phyloP scores from a whole-genome alignment of 2,888 invertebrate genomes.

The Gastracanthus pulcherrimus region DNA sequence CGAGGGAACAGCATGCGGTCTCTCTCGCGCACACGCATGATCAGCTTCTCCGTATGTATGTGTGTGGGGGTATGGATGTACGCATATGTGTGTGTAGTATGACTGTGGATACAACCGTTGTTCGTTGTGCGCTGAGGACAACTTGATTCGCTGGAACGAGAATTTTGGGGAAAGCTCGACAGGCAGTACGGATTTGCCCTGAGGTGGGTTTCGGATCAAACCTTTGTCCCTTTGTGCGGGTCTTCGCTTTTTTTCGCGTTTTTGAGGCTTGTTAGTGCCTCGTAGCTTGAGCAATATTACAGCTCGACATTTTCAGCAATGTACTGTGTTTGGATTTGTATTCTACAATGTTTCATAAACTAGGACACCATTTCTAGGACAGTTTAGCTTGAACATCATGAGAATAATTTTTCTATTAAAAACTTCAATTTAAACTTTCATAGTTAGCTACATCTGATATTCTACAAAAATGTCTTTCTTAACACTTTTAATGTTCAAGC shows the following conservation, averaged over 20 bases:
- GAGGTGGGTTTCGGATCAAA: neutral
- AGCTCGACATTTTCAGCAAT: too few species aligned
- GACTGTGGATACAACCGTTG: neutral
- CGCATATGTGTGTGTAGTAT: neutral
- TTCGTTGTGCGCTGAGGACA: neutral
- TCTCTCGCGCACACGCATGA: neutral
- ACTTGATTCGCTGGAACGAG: neutral
- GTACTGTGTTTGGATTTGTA: too few species aligned
- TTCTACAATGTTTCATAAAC: too few species aligned
- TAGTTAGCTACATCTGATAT: too few species aligned
- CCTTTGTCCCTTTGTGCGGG: neutral
- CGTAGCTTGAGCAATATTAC: too few species aligned
- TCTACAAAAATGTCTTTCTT: too few species aligned
- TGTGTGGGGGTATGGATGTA: neutral
- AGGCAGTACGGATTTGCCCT: neutral
- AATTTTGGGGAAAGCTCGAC: neutral
- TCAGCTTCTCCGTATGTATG: neutral
- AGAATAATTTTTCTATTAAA: too few species aligned
- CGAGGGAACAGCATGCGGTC: neutral
- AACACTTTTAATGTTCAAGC: too few species aligned
- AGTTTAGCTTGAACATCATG: too few species aligned
- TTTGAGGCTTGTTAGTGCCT: neutral
- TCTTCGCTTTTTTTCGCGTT: neutral
- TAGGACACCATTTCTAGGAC: too few species aligned
- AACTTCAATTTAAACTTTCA: too few species aligned